Base-by-base conservation (phyloP, 1,140 invertebrate genomes). In the Caenorhabditis latens region DNA sequence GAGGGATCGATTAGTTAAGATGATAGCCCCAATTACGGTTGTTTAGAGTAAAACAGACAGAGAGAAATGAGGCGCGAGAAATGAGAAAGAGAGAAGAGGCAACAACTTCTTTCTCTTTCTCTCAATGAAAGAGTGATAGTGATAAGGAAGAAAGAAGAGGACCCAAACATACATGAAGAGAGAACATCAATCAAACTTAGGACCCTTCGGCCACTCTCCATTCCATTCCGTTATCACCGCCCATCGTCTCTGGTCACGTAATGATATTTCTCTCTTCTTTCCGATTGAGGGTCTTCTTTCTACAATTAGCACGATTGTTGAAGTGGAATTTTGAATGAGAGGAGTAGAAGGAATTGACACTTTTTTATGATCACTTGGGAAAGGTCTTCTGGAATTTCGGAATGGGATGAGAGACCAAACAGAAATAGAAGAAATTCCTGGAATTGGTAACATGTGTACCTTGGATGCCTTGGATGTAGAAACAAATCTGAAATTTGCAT, bases 1-100 rank as follows among this genome's bases (percentile, higher is more conserved):
- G 46, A 79, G 46, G n/a, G 43, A 79, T 11, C 7, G 71, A 40
- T 50, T 79, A 21, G 19, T 46, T 71, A n/a, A 71, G 67, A 79
- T 79, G 71, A 79, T 79, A 79, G 71, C 71, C 71, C 71, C 71
- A 79, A 79, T 79, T 79, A 79, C 71, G 46, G 46, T 79, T 50
- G 71, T 79, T 79, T 50, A 50, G 71, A 50, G 71, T 79, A 63
- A 63, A 40, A 63, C 7, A n/a, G 11, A 24, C 11, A 19, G 61
- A 63, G 14, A 4, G 11, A 63, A 63, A 21, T 40, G 61, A 63
- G 61, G 24, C 61, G 9, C 24, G 13, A 63, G 61, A 63, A 63
- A 40, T 9, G 21, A 63, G 24, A 63, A 13, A 32, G 50, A 32
- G 24, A 63, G 14, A 21, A 58, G 19, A 58, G 8, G 14, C 61